A percentile compares a stretch with the other conserved stretches of the same genome.
These are phyloP conservation scores for Enteromius unitaeniatus DNA, from an alignment of 2,797 vertebrate genomes.

Conservation along the genomic window DNA sequence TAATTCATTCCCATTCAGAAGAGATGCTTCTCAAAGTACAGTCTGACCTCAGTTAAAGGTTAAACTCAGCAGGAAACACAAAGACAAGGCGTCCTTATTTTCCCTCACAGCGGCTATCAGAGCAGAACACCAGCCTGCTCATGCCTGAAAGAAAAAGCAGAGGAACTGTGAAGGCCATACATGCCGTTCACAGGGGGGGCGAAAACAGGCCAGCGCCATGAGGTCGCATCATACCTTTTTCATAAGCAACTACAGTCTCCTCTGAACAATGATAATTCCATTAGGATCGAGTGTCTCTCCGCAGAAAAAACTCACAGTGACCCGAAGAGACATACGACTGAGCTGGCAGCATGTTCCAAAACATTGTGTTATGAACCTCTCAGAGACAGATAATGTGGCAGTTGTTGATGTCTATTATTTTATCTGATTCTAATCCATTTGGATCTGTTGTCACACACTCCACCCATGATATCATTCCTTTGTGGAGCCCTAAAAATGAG, in stretches of 20 bases:
- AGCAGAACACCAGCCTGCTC: slow-evolving; percentile 31
- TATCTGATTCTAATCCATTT: slow-evolving; percentile 19
- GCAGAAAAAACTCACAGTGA: slow-evolving; percentile 38
- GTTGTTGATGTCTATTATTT: slow-evolving; percentile 3
- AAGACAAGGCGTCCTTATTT: slow-evolving; percentile 33
- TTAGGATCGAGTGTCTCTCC: slow-evolving; percentile 55
- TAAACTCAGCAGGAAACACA: slow-evolving; percentile 50
- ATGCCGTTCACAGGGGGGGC: slow-evolving; percentile 22
- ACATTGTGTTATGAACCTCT: not conserved
- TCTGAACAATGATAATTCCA: slow-evolving; percentile 54
- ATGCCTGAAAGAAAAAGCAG: slow-evolving; percentile 39
- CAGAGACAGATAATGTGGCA: not conserved
- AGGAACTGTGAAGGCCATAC: slow-evolving; percentile 21
- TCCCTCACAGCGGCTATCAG: slow-evolving; percentile 29
- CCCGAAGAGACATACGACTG: slow-evolving; percentile 12
- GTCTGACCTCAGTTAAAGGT: slow-evolving; percentile 55
- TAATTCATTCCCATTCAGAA: not conserved
- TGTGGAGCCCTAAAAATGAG: not conserved
- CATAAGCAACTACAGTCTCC: slow-evolving; percentile 43
- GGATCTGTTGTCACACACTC: slow-evolving; percentile 6
- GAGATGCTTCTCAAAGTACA: slow-evolving; percentile 56
- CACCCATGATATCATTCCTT: slow-evolving; percentile 17
- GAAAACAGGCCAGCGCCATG: slow-evolving; percentile 26
- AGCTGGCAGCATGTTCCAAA: slow-evolving; percentile 29
- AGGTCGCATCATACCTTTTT: slow-evolving; percentile 60